phyloP scores from a whole-genome alignment of 92 coral and sea anemone species.

The Meandrina meandrites region DNA sequence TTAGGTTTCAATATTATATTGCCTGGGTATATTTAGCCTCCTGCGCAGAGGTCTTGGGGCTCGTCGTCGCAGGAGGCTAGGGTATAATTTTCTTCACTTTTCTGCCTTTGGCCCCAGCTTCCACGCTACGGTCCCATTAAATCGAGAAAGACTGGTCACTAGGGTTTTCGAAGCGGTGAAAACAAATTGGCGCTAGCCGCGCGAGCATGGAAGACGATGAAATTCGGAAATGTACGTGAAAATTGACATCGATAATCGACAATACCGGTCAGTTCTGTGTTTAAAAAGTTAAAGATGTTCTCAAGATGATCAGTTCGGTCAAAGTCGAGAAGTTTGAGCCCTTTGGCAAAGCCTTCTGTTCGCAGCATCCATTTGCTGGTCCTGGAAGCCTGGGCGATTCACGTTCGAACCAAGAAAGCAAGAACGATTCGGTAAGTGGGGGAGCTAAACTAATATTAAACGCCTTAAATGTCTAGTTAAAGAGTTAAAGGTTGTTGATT shows the following conservation, averaged over 20 bases:
- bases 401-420: constrained; percentile 1
- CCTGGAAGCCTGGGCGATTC: not conserved
- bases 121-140: too few relatives aligned
- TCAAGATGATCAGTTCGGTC: constrained; percentile 54
- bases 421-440: constrained; percentile 11
- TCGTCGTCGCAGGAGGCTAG: too few relatives aligned
- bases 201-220: not conserved
- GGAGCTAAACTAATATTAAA: not conserved
- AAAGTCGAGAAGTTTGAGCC: constrained; percentile 61
- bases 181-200: not conserved
- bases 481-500: not conserved
- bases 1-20: too few relatives aligned
- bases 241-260: constrained; percentile 2
- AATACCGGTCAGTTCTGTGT: not conserved
- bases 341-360: constrained; percentile 58
- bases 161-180: constrained; percentile 9
- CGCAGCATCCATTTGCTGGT: constrained; percentile 57
- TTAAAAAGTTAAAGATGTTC: not conserved
- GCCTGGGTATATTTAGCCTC: too few relatives aligned
- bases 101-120: too few relatives aligned
- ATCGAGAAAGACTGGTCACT: constrained; percentile 20
- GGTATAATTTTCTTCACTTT: too few relatives aligned
- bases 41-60: too few relatives aligned
- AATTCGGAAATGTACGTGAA: not conserved
- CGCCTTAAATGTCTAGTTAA: not conserved